Base-by-base conservation (phyloP, 2,888 invertebrate species). In the Panopea generosa region DNA sequence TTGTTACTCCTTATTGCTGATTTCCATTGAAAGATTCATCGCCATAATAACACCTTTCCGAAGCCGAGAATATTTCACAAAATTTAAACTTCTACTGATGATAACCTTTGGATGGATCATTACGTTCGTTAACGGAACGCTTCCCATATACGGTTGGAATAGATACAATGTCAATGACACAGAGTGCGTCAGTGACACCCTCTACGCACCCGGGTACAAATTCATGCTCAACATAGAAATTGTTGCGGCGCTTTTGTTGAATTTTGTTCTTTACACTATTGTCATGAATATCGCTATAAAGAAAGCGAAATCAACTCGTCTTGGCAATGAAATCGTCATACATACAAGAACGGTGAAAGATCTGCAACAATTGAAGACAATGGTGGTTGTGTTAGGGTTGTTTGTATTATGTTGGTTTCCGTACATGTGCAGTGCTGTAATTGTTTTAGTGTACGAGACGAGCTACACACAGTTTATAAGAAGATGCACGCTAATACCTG, bases 371-470 rank as follows among this genome's bases (percentile, higher is more conserved):
- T 18, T 66, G 11, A 60, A 59, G 18, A 72, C 65, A 9, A 72
- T 72, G 66, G 47, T 60, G 9, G 66, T 72, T 24, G 55, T 72
- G 27, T 45, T 72, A 14, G 72, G 72, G 16, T 18, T 61, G 20
- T 72, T 72, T 26, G 29, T 55, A 1, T n/a, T 72, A n/a, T 72
- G 72, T 38, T 72, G 72, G 72, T 11, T 45, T 11, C 66, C 72
- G 43, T 72, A 66, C 27, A 45, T 47, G 11, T 24, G 9, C 27
- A 24, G 47, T 24, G 47, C 49, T 9, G 29, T 52, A 2, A 53
- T 72, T 20, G 38, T 66, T 4, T 50, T 45, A 33, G 60, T 72
- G 38, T 22, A 53, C n/a, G 60, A 66, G 11, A 60, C 65, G 6
- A 3, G 43, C 7, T n/a, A 50, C 11, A 52, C 33, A 2, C 47